Base-by-base conservation (phyloP, 2,797 vertebrate species). In the Lutjanus argentimaculatus region DNA sequence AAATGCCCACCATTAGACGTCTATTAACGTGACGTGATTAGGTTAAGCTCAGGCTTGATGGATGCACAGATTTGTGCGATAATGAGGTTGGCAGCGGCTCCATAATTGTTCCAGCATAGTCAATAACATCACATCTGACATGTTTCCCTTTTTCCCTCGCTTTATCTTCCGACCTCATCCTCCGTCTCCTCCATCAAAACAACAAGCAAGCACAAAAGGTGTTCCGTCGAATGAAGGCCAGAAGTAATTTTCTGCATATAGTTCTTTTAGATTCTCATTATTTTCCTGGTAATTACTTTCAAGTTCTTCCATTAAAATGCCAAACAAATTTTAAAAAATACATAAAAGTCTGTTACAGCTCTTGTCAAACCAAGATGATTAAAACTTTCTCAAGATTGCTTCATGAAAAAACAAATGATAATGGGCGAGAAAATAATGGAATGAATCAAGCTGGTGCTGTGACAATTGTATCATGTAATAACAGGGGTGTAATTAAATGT, bases 51-150 rank as follows among this genome's bases (percentile, higher is more conserved):
- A 2, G 71, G 63, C 59, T 57, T 84, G 80, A 84, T 83, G 73
- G 85, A 90, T 87, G 77, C 74, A 62, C 82, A 67, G 48, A 80
- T 84, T 66, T 82, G 53, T 67, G 48, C 3, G 49, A 77, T 86
- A 85, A 90, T 68, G 80, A 90, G 66, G 64, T 61, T 17, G 40
- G 74, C 68, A 19, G 67, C 16, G 36, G 56, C 74, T 63, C 36
- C 72, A 40, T 83, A 83, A 81, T 85, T 75, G 51, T 75, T 75
- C 69, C 62, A 36, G 43, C 42, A 17, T 10, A 52, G 53, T 79
- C 75, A 74, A 63, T 68, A 82, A 79, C 79, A 72, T 82, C 75
- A 65, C 73, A 71, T 45, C 65, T 57, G 76, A 82, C 76, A 82
- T 48, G 72, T 81, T 75, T 58, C 52, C 42, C 58, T 51, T 66